Conservation (phyloP, 2,888 invertebrate species). For the Macaria notata region DNA sequence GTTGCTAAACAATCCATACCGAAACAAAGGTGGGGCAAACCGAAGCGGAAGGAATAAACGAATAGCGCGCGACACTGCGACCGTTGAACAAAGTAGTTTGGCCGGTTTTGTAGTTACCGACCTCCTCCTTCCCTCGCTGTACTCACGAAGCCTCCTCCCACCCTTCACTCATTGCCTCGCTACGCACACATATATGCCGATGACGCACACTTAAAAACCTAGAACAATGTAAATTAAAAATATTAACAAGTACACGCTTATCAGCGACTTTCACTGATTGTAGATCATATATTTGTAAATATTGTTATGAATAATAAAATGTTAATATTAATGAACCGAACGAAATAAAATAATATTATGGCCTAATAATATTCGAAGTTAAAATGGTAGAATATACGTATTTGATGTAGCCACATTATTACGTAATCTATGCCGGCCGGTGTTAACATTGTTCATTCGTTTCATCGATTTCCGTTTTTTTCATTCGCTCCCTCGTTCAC, state of each 20-base stretch:
- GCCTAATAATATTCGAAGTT: background rate
- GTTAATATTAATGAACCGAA: too few species aligned
- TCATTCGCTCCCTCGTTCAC: slow-evolving; percentile 29
- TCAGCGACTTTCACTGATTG: too few species aligned
- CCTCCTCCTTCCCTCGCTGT: slow-evolving; percentile 54
- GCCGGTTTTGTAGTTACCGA: slow-evolving; percentile 65
- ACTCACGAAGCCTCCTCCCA: slow-evolving; percentile 67
- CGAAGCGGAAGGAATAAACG: slow-evolving; percentile 62
- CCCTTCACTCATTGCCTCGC: slow-evolving; percentile 27
- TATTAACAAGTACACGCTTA: too few species aligned
- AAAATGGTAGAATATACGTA: slow-evolving; percentile 2
- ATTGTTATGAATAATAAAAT: too few species aligned
- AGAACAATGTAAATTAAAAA: background rate
- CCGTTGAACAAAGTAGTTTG: slow-evolving; percentile 79
- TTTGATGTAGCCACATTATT: slow-evolving; percentile 2
- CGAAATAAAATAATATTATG: too few species aligned
- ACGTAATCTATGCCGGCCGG: slow-evolving; percentile 3
- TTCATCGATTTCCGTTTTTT: slow-evolving; percentile 10
- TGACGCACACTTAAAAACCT: background rate
- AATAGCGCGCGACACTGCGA: slow-evolving; percentile 70
- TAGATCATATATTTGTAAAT: too few species aligned
- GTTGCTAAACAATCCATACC: slow-evolving; percentile 56
- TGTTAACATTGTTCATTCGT: slow-evolving; percentile 15
- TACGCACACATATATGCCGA: slow-evolving; percentile 9
- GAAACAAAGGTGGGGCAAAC: slow-evolving; percentile 73